Percentiles rank a stretch among this genome's conserved stretches.
These are phyloP conservation scores for Dysdera silvatica DNA, from an alignment of 1,140 invertebrate genomes.

Conservation along the genomic window DNA sequence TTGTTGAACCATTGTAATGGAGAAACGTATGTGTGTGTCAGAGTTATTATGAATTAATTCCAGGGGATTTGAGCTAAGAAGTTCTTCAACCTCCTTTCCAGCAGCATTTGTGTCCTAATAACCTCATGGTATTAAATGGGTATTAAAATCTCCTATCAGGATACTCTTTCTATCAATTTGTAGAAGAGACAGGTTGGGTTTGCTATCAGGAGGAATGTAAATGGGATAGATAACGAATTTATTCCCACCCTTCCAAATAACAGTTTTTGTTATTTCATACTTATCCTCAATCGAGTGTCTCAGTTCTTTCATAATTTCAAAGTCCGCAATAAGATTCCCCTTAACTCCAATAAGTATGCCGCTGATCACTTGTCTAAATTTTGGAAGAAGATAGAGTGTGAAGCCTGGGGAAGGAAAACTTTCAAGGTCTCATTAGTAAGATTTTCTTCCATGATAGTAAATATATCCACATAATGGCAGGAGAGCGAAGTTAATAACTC, in stretches of 20 bases:
- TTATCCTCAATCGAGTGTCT: not conserved
- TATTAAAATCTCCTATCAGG: not conserved
- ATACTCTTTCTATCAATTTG: not conserved
- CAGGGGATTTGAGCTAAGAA: not conserved
- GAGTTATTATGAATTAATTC: not conserved
- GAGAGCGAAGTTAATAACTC: too few species aligned
- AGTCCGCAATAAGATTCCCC: not conserved
- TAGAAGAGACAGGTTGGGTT: not conserved
- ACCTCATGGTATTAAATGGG: not conserved
- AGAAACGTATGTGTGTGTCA: too few species aligned
- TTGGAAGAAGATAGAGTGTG: too few species aligned
- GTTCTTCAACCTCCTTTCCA: not conserved
- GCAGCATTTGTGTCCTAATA: not conserved
- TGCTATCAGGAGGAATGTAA: not conserved
- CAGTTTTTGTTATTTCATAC: not conserved
- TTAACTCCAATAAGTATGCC: not conserved
- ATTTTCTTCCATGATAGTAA: not conserved
- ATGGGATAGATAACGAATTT: not conserved
- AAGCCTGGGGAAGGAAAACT: too few species aligned
- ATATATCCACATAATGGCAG: not conserved
- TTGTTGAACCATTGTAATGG: not conserved
- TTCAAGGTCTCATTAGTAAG: not conserved
- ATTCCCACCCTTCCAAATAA: not conserved
- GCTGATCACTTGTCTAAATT: not conserved
- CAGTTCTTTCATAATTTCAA: not conserved